These are phyloP conservation scores for Passer domesticus DNA, from an alignment of 2,113 vertebrate genomes.

Conservation along the genomic window DNA sequence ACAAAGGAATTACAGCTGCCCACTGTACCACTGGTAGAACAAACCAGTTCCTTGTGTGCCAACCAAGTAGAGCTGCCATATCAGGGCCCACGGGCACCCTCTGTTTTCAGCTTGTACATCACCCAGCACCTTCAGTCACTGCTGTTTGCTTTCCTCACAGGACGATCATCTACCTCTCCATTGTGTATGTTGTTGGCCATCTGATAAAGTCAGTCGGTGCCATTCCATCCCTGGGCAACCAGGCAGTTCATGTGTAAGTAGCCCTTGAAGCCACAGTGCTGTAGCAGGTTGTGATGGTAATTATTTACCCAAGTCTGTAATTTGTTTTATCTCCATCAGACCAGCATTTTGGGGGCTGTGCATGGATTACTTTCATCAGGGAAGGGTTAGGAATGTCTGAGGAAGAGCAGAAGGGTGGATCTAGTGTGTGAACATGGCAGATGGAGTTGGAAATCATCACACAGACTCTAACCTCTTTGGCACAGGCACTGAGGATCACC, in stretches of 20 bases:
- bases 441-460: not conserved
- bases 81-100: not conserved
- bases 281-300: not conserved
- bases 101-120: not conserved
- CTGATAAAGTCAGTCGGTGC: conserved; percentile 94
- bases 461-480: not conserved
- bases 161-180: conserved; percentile 95
- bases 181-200: conserved; percentile 93
- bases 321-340: not conserved
- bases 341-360: not conserved
- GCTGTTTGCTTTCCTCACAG: conserved; percentile 75
- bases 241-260: conserved; percentile 87
- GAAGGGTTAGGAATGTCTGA: not conserved
- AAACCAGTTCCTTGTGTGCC: not conserved
- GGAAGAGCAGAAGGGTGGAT: not conserved
- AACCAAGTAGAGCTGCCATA: not conserved
- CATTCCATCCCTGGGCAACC: conserved; percentile 86
- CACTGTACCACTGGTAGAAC: not conserved
- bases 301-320: not conserved
- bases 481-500: not conserved
- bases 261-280: not conserved
- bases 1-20: not conserved
- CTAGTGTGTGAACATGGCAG: not conserved
- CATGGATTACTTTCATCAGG: not conserved
- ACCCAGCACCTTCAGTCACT: not conserved